Conservation (phyloP, 2,797 vertebrate species). For the Podarcis siculus region DNA sequence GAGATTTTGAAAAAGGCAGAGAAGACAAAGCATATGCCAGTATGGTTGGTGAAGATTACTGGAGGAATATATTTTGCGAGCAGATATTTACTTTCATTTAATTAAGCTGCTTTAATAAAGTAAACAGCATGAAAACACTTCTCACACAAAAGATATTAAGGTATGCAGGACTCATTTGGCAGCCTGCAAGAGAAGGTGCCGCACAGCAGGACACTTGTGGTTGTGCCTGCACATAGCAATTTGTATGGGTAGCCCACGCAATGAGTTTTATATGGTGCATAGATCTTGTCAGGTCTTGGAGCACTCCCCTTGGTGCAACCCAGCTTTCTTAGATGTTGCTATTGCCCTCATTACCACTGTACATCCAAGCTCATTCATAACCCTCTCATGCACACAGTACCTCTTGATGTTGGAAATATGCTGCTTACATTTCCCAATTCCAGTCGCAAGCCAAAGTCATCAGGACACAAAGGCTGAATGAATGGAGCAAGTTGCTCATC, state of each 20-base stretch:
- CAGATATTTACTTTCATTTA: constrained; percentile 47
- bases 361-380: not conserved
- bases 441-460: not conserved
- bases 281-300: not conserved
- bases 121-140: constrained; percentile 31
- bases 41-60: constrained; percentile 31
- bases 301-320: not conserved
- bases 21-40: not conserved
- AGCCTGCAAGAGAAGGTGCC: constrained; percentile 10
- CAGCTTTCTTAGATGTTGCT: not conserved
- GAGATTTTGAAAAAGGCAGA: not conserved
- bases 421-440: not conserved
- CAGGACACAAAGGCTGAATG: not conserved
- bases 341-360: not conserved
- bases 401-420: not conserved
- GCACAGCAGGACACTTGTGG: not conserved
- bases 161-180: constrained; percentile 28
- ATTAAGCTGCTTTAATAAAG: constrained; percentile 34
- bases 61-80: constrained; percentile 21
- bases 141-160: constrained; percentile 4
- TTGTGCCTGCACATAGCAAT: not conserved
- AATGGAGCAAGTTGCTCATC: not conserved
- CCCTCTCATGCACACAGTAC: not conserved
- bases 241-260: not conserved
- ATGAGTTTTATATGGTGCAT: constrained; percentile 17